Percentiles rank a stretch among this genome's conserved stretches.
These are phyloP conservation scores for Ostrea denselamellosa DNA, from an alignment of 1,140 invertebrate genomes.

Conservation along the genomic window DNA sequence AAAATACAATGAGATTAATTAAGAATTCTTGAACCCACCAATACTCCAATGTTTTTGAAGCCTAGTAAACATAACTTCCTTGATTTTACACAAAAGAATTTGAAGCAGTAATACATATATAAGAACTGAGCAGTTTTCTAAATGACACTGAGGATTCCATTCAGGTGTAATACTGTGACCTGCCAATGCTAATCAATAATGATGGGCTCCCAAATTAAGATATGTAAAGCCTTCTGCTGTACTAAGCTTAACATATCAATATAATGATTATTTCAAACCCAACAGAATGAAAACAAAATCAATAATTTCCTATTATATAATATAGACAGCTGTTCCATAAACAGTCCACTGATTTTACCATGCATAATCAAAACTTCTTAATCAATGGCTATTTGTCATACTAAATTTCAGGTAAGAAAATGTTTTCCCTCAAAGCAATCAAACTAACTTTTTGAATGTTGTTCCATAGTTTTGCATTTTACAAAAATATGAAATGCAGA, in stretches of 20 bases:
- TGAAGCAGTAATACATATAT: neutral
- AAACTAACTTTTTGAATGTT: no score
- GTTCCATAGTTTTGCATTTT: no score
- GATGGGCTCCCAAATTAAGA: neutral
- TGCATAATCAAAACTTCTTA: no score
- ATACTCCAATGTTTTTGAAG: neutral
- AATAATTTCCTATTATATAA: neutral
- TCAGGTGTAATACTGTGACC: neutral
- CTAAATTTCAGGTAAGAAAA: no score
- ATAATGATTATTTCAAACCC: neutral
- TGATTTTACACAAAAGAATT: neutral
- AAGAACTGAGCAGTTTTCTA: no score
- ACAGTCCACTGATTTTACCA: neutral
- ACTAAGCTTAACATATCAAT: neutral
- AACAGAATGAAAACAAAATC: neutral
- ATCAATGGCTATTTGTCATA: no score
- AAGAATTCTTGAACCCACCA: neutral
- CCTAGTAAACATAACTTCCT: neutral
- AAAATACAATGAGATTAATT: neutral
- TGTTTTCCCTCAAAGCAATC: no score
- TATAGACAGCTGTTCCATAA: constrained; percentile 5
- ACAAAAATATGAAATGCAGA: no score
- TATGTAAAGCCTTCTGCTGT: neutral
- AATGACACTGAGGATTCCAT: neutral
- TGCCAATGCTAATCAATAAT: neutral